Percentiles rank a stretch among this genome's conserved stretches.
Conservation (phyloP, 2,113 vertebrate genomes). For the Campylorhamphus procurvoides region DNA sequence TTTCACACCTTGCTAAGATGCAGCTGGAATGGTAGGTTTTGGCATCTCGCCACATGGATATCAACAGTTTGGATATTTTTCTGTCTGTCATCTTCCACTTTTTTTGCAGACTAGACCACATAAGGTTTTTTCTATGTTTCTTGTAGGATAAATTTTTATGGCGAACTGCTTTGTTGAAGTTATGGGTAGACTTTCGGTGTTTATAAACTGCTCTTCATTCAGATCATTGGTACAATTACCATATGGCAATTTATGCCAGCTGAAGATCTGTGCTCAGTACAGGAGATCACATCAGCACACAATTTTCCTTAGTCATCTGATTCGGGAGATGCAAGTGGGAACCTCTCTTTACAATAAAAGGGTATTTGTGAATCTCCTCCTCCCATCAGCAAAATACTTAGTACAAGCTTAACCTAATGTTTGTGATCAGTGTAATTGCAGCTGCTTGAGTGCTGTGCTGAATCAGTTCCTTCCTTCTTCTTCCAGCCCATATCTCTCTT, state of each 20-base stretch:
- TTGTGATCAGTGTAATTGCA: constrained; percentile 28
- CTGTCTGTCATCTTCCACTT: not conserved
- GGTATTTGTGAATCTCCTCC: not conserved
- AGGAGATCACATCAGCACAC: not conserved
- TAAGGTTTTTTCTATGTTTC: not conserved
- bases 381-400: constrained; percentile 25
- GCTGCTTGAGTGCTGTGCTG: constrained; percentile 5
- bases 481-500: constrained; percentile 28
- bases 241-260: not conserved
- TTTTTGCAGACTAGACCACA: not conserved
- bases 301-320: constrained; percentile 24
- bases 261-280: not conserved
- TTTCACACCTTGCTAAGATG: not conserved
- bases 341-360: constrained; percentile 1
- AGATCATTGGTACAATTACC: not conserved
- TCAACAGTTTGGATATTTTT: not conserved
- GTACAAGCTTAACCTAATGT: not conserved
- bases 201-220: not conserved
- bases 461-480: constrained; percentile 54
- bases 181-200: not conserved
- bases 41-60: rapidly evolving
- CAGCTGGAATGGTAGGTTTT: not conserved
- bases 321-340: constrained; percentile 14
- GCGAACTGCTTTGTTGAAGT: not conserved
- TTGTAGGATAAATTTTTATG: not conserved